Evolutionary conservation across 2,113 vertebrate genomes (phyloP).

Genomic region (Hemiprocne comata): DNA sequence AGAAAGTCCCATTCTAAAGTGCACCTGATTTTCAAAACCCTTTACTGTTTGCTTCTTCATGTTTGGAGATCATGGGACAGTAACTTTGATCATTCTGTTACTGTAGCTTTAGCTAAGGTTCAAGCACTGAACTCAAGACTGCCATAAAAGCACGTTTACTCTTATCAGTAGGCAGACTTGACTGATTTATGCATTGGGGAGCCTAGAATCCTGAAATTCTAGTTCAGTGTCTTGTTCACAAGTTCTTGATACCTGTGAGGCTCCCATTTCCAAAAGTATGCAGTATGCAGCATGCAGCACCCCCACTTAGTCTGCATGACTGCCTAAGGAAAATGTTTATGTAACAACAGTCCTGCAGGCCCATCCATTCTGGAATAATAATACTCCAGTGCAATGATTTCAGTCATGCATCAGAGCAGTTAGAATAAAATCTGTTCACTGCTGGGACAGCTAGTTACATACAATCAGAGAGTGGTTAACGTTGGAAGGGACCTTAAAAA

Average conservation of each 20-base stretch:
- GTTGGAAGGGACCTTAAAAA: too few relatives aligned
- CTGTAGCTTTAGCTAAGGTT: background rate
- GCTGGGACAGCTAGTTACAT: background rate
- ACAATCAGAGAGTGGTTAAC: background rate
- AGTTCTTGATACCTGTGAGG: background rate
- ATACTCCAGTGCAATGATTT: background rate
- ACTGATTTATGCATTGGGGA: background rate
- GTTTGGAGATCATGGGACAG: background rate
- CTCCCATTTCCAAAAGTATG: background rate
- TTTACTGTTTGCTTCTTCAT: background rate
- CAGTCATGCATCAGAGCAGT: background rate
- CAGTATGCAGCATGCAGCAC: accelerated
- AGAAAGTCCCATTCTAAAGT: background rate
- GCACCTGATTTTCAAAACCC: background rate
- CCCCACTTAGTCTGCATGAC: background rate
- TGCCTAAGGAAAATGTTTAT: background rate
- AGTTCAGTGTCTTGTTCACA: background rate
- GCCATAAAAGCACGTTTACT: background rate
- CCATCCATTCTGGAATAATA: background rate
- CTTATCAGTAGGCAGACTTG: background rate
- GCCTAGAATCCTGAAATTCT: background rate
- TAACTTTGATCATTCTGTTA: background rate
- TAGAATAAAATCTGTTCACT: background rate
- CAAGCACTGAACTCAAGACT: background rate
- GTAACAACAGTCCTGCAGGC: background rate